These are phyloP conservation scores for Nymphalis urticae DNA, from an alignment of 2,888 invertebrate species.

Conservation along the genomic window DNA sequence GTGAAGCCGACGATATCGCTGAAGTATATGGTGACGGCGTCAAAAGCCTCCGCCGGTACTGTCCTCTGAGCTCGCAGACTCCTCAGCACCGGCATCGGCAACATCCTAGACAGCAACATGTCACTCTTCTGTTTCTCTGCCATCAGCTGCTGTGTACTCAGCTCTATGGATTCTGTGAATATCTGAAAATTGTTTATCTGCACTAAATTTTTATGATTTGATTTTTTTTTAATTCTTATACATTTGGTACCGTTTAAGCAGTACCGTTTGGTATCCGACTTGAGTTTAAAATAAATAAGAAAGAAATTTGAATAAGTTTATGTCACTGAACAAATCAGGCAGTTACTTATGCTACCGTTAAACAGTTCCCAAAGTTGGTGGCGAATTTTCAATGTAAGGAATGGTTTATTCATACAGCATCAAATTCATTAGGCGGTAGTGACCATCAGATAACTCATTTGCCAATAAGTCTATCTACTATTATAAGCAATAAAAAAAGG, in stretches of 20 bases:
- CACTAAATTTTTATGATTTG: constrained; percentile 1
- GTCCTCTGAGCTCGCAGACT: constrained; percentile 78
- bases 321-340: too few species aligned
- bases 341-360: too few species aligned
- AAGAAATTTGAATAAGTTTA: too few species aligned
- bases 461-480: too few species aligned
- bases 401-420: too few species aligned
- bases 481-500: too few species aligned
- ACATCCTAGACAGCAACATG: constrained; percentile 80
- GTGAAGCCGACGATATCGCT: constrained; percentile 88
- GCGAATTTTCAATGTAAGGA: too few species aligned
- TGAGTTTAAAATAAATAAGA: too few species aligned
- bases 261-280: too few species aligned
- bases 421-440: too few species aligned
- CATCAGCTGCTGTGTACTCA: constrained; percentile 73
- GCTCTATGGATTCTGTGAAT: constrained; percentile 75
- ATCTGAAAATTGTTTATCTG: constrained; percentile 54
- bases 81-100: constrained; percentile 78
- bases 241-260: background rate
- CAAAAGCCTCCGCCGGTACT: constrained; percentile 84
- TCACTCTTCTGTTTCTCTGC: constrained; percentile 82
- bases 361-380: too few species aligned
- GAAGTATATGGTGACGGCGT: constrained; percentile 86
- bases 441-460: too few species aligned
- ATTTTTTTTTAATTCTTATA: background rate